Conservation (phyloP, 2,113 vertebrate genomes). For the Aptenodytes patagonicus region DNA sequence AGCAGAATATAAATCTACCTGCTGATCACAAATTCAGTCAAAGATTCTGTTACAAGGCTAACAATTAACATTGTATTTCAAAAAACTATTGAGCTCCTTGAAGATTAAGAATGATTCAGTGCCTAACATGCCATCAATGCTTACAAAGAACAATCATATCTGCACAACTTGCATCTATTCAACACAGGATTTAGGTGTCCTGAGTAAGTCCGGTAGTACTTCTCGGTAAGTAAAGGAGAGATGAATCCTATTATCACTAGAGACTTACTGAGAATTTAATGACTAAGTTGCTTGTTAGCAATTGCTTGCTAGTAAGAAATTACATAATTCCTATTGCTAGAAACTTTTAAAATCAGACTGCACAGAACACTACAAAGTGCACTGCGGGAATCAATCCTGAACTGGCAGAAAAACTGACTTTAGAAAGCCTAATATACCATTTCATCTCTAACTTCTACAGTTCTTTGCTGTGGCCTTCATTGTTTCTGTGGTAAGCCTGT, state of each 20-base stretch:
- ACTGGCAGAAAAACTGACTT: not conserved
- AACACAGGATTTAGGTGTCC: not conserved
- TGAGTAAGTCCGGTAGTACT: not conserved
- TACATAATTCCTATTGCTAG: not conserved
- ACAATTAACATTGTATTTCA: not conserved
- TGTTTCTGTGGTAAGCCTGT: not conserved
- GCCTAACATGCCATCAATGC: not conserved
- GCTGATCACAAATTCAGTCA: not conserved
- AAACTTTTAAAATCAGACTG: not conserved
- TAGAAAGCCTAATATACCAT: not conserved
- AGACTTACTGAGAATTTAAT: not conserved
- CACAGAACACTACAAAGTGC: not conserved
- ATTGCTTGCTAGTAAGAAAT: not conserved
- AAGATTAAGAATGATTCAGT: not conserved
- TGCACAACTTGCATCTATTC: not conserved
- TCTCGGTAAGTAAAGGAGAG: not conserved
- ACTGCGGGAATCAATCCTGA: not conserved
- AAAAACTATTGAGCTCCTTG: not conserved
- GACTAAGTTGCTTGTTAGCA: not conserved
- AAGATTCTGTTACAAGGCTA: not conserved
- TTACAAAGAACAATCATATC: not conserved
- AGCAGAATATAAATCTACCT: not conserved
- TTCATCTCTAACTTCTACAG: not conserved
- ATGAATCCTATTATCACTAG: not conserved
- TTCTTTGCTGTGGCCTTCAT: not conserved